Evolutionary conservation across 2,888 invertebrate genomes (phyloP).

Genomic region (Erebia aethiops): DNA sequence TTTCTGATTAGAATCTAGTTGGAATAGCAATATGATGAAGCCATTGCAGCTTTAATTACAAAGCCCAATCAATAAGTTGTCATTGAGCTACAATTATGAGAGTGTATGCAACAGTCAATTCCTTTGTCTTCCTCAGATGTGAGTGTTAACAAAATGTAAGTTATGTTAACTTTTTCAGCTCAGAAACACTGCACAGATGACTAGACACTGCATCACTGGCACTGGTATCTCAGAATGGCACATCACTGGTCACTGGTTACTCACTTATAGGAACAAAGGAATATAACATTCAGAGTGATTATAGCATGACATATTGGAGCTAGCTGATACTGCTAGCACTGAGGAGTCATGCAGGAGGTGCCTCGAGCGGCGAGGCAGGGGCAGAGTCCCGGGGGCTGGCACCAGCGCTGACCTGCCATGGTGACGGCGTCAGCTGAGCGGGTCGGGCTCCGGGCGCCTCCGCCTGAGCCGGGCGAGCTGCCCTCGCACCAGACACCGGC

Average conservation of each 20-base stretch:
- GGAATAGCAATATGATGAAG: not conserved
- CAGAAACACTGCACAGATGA: not conserved
- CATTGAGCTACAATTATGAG: not conserved
- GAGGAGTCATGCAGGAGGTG: not conserved
- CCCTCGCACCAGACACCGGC: constrained; percentile 57
- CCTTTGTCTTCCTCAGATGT: constrained; percentile 19
- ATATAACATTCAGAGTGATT: constrained; percentile 30
- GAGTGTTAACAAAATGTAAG: not conserved
- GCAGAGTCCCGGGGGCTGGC: constrained; percentile 47
- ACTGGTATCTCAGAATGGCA: constrained; percentile 30
- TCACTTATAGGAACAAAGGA: constrained; percentile 42
- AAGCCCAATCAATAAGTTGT: constrained; percentile 8
- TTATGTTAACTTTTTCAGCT: constrained; percentile 1
- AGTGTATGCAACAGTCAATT: constrained; percentile 12
- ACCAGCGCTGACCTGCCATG: constrained; percentile 65
- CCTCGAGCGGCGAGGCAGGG: constrained; percentile 22
- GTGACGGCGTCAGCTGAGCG: constrained; percentile 56
- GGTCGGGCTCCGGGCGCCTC: constrained; percentile 43
- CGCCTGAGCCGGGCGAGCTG: constrained; percentile 41
- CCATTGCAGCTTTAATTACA: not conserved
- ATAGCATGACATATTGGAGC: constrained; percentile 11
- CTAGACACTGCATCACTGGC: constrained; percentile 23
- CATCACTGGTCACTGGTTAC: constrained; percentile 19
- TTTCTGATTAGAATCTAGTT: not conserved
- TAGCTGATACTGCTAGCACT: not conserved